A percentile compares a stretch with the other conserved stretches of the same genome.
phyloP scores from a whole-genome alignment of 2,797 vertebrate genomes.

The Sebastes flavidus region DNA sequence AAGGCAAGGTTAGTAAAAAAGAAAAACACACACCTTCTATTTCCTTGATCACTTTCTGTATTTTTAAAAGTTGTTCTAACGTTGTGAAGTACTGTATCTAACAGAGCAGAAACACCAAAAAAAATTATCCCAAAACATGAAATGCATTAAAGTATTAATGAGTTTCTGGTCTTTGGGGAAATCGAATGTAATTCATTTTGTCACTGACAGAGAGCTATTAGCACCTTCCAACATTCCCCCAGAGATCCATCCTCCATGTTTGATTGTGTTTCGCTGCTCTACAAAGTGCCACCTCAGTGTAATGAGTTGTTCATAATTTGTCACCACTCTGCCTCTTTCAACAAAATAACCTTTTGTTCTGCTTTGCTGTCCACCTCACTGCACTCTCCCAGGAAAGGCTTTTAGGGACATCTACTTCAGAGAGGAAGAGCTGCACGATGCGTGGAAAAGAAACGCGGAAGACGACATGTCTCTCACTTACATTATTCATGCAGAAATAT shows the following conservation, averaged over 20 bases:
- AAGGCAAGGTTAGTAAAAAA: neutral
- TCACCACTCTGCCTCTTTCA: conserved; percentile 66
- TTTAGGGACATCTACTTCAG: conserved; percentile 72
- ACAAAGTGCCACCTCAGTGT: conserved; percentile 68
- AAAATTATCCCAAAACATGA: conserved; percentile 42
- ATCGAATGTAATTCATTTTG: conserved; percentile 65
- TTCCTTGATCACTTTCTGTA: neutral
- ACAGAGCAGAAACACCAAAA: conserved; percentile 42
- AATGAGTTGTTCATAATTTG: conserved; percentile 81
- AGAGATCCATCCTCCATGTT: conserved; percentile 56
- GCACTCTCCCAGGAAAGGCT: conserved; percentile 71
- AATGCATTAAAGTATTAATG: conserved; percentile 60
- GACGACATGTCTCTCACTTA: conserved; percentile 63
- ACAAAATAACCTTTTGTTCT: conserved; percentile 71
- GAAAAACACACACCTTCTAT: neutral
- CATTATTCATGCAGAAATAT: conserved; percentile 83
- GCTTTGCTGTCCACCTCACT: conserved; percentile 66
- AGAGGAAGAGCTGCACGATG: conserved; percentile 37
- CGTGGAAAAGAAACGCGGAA: conserved; percentile 56
- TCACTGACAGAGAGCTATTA: conserved; percentile 65
- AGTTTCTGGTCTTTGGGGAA: conserved; percentile 62
- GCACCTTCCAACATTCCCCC: conserved; percentile 60
- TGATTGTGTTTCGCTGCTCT: conserved; percentile 65
- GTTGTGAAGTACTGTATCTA: conserved; percentile 18
- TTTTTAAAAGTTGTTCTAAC: conserved; percentile 2